Evolutionary conservation across 2,888 invertebrate species (phyloP).

Genomic region (Tolmerus cingulatus): DNA sequence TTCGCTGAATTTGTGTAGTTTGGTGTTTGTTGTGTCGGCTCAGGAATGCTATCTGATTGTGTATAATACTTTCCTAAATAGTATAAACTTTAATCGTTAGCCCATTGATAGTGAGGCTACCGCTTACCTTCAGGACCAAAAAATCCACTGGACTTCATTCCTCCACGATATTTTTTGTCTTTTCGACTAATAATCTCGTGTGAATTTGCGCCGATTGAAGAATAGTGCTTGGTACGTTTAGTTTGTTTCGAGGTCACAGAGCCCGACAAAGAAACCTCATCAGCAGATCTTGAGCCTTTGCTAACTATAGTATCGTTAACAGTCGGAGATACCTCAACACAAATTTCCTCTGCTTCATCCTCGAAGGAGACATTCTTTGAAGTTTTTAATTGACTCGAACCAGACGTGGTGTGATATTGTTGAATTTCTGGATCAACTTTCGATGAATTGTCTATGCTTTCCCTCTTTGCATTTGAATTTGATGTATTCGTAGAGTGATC

Average conservation of each 20-base stretch:
- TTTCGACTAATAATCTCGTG: conserved; percentile 47
- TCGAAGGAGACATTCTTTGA: conserved; percentile 51
- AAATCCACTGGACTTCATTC: conserved; percentile 48
- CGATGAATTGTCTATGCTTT: neutral
- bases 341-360: conserved; percentile 43
- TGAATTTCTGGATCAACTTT: neutral
- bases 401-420: neutral
- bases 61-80: conserved; percentile 46
- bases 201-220: neutral
- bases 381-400: conserved; percentile 24
- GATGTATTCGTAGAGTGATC: neutral
- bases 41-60: conserved; percentile 46
- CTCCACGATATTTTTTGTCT: conserved; percentile 49
- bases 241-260: neutral
- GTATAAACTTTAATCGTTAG: neutral
- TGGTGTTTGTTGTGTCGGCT: conserved; percentile 38
- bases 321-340: neutral
- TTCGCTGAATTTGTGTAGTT: conserved; percentile 30
- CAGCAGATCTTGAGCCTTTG: neutral
- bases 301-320: neutral
- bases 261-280: neutral
- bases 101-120: neutral
- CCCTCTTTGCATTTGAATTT: neutral
- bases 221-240: conserved; percentile 44
- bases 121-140: conserved; percentile 51